A percentile compares a stretch with the other conserved stretches of the same genome.
Evolutionary conservation across 2,113 vertebrate genomes (phyloP).

Genomic region (Pluvialis apricaria): DNA sequence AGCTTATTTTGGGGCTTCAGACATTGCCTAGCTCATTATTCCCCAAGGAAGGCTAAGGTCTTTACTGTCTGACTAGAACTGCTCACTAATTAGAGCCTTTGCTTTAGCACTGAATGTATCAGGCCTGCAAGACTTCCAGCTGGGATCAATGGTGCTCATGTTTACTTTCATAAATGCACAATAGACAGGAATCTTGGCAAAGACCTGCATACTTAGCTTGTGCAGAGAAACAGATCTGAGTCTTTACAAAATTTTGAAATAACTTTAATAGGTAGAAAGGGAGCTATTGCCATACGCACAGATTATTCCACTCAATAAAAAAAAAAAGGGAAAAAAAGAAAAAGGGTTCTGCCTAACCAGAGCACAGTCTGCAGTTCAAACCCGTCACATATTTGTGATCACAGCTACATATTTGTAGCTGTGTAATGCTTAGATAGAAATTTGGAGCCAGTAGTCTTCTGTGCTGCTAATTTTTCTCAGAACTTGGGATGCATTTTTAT

Average conservation of each 20-base stretch:
- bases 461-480: neutral
- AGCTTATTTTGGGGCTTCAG: conserved; percentile 59
- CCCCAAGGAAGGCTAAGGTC: conserved; percentile 66
- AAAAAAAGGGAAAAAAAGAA: too few relatives aligned
- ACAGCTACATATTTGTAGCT: neutral
- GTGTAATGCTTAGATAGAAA: neutral
- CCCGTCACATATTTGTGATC: neutral
- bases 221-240: neutral
- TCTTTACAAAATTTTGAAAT: neutral
- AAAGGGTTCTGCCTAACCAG: neutral
- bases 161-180: conserved; percentile 42
- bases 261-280: neutral
- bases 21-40: conserved; percentile 76
- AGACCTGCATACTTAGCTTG: neutral
- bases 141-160: conserved; percentile 60
- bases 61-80: conserved; percentile 69
- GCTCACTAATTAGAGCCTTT: conserved; percentile 73
- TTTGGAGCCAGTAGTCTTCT: neutral
- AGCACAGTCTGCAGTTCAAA: neutral
- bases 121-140: conserved; percentile 62
- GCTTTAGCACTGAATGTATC: conserved; percentile 73
- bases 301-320: neutral
- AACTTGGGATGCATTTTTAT: neutral
- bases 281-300: neutral
- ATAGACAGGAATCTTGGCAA: neutral